Percentiles rank a stretch among this genome's conserved stretches.
Conservation (phyloP, 2,797 vertebrate genomes). For the Myoxocephalus aenaeus region DNA sequence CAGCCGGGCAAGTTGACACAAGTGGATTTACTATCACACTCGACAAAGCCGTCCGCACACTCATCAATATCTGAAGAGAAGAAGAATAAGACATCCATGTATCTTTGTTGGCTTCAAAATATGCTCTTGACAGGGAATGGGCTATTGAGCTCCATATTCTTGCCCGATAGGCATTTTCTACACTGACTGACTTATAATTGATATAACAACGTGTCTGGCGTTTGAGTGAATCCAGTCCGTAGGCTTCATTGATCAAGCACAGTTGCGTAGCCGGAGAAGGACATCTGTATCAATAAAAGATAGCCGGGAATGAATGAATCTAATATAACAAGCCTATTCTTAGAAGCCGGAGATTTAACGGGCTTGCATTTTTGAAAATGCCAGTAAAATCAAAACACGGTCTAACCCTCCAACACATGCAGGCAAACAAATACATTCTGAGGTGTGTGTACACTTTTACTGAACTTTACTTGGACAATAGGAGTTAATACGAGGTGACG, state of each 20-base stretch:
- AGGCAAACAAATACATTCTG: slow-evolving; percentile 17
- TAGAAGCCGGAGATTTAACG: background rate
- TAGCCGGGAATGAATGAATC: slow-evolving; percentile 47
- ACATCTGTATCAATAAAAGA: slow-evolving; percentile 65
- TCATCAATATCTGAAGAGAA: slow-evolving; percentile 93
- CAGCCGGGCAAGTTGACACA: slow-evolving; percentile 99
- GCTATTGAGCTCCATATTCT: slow-evolving; percentile 30
- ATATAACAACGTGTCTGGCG: slow-evolving; percentile 55
- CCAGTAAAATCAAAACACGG: background rate
- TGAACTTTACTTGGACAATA: slow-evolving; percentile 21
- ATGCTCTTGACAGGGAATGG: slow-evolving; percentile 26
- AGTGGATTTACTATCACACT: slow-evolving; percentile 96
- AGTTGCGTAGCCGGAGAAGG: slow-evolving; percentile 41
- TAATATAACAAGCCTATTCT: slow-evolving; percentile 48
- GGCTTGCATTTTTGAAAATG: slow-evolving; percentile 16
- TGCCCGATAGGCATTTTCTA: slow-evolving; percentile 55
- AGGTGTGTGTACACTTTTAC: slow-evolving; percentile 1
- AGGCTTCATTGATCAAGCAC: slow-evolving; percentile 64
- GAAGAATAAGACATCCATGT: slow-evolving; percentile 20
- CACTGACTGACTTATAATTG: slow-evolving; percentile 64
- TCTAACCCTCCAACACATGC: slow-evolving; percentile 14
- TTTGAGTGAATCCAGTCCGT: slow-evolving; percentile 45
- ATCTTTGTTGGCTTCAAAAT: slow-evolving; percentile 33
- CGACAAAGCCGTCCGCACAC: slow-evolving; percentile 95
- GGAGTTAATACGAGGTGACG: slow-evolving; percentile 24